Base-by-base conservation (phyloP, 1,140 invertebrate species). In the Drosophila chauvacae region DNA sequence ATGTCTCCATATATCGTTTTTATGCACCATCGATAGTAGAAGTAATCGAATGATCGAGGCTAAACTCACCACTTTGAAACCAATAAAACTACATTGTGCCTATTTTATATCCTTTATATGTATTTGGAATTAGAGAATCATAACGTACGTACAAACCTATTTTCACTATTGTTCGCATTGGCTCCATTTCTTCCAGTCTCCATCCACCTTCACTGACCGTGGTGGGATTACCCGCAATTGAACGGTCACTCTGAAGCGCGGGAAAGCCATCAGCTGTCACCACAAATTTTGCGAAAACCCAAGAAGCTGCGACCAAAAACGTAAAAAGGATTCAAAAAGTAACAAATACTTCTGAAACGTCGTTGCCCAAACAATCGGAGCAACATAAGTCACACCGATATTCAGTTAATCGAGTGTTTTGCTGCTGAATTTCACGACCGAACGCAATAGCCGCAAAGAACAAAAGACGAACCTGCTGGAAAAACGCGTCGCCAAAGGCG, bases 191-290 rank as follows among this genome's bases (percentile, higher is more conserved):
- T 33, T 33, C 33, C 33, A 33, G 33, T 11, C 33, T 33, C 33
- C 33, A 33, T 30, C 28, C 28, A 33, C 30, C 30, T 33, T 33
- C 10, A 33, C 10, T 33, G 3, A 2, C 4, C 33, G 33, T 33
- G 33, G 33, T 33, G 33, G 13, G 33, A 4, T 35, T 4, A 35
- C 33, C 10, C 4, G 33, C 33, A 11, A 37, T 37, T 9, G 10
- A 33, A 50, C 41, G 75, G 63, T 20, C 58, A 62, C 75, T 53
- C 64, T 58, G 66, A 78, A 78, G 76, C 74, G 74, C 74, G 74
- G 76, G 76, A 78, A 78, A 77, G 63, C 50, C 63, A 47, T 78
- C 75, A 78, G 75, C 74, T 78, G 76, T 78, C 44, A 55, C 39
- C 56, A 60, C 37, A 45, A 50, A 58, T 65, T 76, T 42, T 63